phyloP scores from a whole-genome alignment of 2,113 vertebrate species.

The Strix uralensis region DNA sequence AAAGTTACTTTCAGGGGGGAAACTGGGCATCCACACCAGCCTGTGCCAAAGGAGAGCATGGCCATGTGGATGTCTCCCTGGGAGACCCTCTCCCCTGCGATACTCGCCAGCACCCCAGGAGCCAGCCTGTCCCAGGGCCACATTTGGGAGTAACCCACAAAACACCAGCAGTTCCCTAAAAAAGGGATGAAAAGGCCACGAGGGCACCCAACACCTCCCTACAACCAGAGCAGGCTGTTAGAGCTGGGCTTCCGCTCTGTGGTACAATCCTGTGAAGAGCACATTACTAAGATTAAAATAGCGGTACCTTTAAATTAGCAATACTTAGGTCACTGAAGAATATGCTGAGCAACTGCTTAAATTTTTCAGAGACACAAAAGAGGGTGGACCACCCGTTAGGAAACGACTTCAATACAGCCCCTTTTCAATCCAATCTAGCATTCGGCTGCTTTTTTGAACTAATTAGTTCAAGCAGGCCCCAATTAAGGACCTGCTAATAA shows the following conservation, averaged over 20 bases:
- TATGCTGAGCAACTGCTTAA: not conserved
- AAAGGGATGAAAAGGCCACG: not conserved
- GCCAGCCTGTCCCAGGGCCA: not conserved
- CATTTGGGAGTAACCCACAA: not conserved
- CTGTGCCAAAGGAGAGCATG: not conserved
- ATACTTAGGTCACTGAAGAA: not conserved
- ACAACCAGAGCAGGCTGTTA: not conserved
- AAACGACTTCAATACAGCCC: not conserved
- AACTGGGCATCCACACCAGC: not conserved
- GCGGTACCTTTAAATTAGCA: not conserved
- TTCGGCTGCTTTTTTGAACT: not conserved
- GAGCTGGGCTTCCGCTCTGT: not conserved
- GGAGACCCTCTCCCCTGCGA: accelerated
- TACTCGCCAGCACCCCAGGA: not conserved
- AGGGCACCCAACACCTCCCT: not conserved
- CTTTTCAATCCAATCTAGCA: not conserved
- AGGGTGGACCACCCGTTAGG: no score
- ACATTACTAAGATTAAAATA: not conserved
- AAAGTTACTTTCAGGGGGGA: not conserved
- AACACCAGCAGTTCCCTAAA: not conserved
- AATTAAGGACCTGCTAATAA: not conserved
- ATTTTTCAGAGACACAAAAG: not conserved
- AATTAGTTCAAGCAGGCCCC: not conserved
- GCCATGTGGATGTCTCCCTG: not conserved
- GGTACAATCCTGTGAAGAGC: not conserved